Base-by-base conservation (phyloP, 2,888 invertebrate genomes). In the Tupiocoris notatus region DNA sequence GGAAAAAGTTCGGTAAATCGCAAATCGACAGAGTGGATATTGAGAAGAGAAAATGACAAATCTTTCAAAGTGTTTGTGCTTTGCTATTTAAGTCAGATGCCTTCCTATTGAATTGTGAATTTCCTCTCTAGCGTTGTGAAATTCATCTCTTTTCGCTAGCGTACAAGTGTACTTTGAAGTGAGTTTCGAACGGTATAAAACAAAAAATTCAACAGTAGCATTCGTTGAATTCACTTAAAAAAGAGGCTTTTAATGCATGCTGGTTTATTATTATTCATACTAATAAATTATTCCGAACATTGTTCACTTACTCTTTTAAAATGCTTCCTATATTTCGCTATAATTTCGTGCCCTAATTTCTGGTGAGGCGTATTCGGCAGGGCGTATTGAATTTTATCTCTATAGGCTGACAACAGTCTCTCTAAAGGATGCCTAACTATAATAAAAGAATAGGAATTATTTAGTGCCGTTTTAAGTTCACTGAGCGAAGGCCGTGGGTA, bases 361-460 rank as follows among this genome's bases (percentile, higher is more conserved):
- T 92, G 90, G 81, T 94, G 93, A 82, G 91, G 89, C 20, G 93
- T 92, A 83, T 92, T 91, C 0, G 93, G 93, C 84, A 93, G 86
- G 63, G 93, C 91, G 82, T 91, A 92, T 77, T 92, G 90, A 81
- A 96, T 89, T 86, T 94, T 94, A 83, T 94, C 93, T 81, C 92
- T 89, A 83, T 93, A 94, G 73, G 92, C 93, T 70, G 93, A 93
- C 76, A 93, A 88, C 78, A 94, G 86, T 81, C 91, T 86, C 83
- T 94, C 93, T 80, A 94, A 87, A 0, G 93, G 93, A 85, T 94
- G 93, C 80, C 93, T 86, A 6, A 92, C 92, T 79, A 94, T 93
- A 79, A 94, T 86, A 84, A 94, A 93, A 77, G 93, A 91, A 80
- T 92, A 87, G 74, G 92, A 92, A 83, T 90, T 89, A 80, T 89